These are phyloP conservation scores for Tangara arthus DNA, from an alignment of 2,797 vertebrate species.

Conservation along the genomic window DNA sequence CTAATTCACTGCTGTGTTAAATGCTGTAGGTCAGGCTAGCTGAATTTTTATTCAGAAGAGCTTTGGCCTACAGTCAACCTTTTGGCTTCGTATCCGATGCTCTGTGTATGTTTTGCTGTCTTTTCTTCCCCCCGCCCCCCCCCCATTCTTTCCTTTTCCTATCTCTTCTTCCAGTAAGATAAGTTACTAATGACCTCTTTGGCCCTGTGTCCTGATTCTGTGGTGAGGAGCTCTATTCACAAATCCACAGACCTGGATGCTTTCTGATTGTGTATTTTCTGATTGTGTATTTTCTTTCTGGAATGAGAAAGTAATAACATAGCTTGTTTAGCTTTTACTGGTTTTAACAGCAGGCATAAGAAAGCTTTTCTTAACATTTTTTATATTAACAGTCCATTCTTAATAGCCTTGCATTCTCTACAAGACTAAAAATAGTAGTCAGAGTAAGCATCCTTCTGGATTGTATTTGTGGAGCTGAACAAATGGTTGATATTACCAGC, in stretches of 20 bases:
- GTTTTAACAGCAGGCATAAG: slow-evolving; percentile 6
- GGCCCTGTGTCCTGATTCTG: background rate
- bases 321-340: slow-evolving; percentile 14
- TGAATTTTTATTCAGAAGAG: background rate
- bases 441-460: background rate
- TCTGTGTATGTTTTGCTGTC: background rate
- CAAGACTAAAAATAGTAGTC: background rate
- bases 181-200: background rate
- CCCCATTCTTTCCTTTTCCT: background rate
- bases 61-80: background rate
- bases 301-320: background rate
- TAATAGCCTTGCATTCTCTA: background rate
- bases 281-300: background rate
- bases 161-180: background rate
- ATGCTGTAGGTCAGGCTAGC: background rate
- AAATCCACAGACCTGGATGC: background rate
- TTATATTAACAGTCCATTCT: background rate
- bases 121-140: background rate
- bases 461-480: background rate
- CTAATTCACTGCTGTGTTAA: background rate
- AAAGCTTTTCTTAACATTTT: slow-evolving; percentile 19
- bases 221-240: background rate
- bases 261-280: background rate
- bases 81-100: background rate
- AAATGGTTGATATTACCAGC: slow-evolving; percentile 27